These are phyloP conservation scores for Acipenser oxyrinchus DNA, from an alignment of 2,797 vertebrate genomes.

Conservation along the genomic window DNA sequence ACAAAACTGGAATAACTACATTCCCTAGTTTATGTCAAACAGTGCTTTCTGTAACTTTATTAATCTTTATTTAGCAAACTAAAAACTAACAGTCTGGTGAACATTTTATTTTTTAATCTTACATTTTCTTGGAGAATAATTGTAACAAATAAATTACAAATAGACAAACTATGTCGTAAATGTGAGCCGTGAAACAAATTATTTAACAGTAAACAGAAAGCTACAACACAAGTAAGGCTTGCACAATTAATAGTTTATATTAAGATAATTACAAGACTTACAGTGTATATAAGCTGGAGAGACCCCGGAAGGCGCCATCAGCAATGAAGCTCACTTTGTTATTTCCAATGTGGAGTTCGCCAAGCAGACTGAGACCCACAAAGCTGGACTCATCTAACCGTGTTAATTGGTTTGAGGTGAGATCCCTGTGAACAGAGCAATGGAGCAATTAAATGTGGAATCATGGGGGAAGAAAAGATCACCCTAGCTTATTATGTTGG, in stretches of 20 bases:
- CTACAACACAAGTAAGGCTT: background rate
- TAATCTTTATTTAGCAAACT: too few species aligned
- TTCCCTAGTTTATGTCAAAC: background rate
- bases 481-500: background rate
- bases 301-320: constrained; percentile 86
- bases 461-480: background rate
- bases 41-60: background rate
- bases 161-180: too few species aligned
- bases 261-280: constrained; percentile 53
- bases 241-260: constrained; percentile 2
- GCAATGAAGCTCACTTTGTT: constrained; percentile 90
- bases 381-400: constrained; percentile 91
- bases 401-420: constrained; percentile 80
- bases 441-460: constrained; percentile 10
- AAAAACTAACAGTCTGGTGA: too few species aligned
- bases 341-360: constrained; percentile 77
- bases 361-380: constrained; percentile 74
- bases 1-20: background rate
- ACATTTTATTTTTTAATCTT: too few species aligned
- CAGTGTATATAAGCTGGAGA: constrained; percentile 80
- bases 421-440: constrained; percentile 60
- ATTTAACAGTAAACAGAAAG: background rate
- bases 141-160: too few species aligned
- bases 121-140: too few species aligned
- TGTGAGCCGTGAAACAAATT: too few species aligned